Evolutionary conservation across 2,888 invertebrate genomes (phyloP).

Genomic region (Drosophila differens): DNA sequence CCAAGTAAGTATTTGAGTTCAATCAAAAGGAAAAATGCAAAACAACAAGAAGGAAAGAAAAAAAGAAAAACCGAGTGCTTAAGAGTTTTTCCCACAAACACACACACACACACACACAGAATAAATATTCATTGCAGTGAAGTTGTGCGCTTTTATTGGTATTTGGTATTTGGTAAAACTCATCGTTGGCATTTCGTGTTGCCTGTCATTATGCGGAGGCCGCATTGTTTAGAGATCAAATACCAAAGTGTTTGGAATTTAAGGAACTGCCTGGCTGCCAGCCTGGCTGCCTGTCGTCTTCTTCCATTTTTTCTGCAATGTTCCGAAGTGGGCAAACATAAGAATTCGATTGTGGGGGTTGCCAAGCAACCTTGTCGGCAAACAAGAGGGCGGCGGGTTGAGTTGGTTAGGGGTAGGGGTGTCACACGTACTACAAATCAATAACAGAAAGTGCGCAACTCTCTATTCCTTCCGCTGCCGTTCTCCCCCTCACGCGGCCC

Average conservation of each 20-base stretch:
- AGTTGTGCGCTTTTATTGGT: constrained; percentile 45
- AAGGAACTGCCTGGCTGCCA: constrained; percentile 41
- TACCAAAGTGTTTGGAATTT: constrained; percentile 77
- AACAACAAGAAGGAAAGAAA: constrained; percentile 17
- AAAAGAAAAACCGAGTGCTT: not conserved
- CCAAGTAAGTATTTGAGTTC: constrained; percentile 17
- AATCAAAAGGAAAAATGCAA: constrained; percentile 31
- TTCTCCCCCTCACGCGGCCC: not conserved
- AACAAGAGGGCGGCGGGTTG: not conserved
- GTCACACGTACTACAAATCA: constrained; percentile 65
- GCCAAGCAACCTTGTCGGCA: constrained; percentile 7
- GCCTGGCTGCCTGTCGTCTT: constrained; percentile 16
- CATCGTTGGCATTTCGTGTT: constrained; percentile 63
- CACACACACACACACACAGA: not conserved
- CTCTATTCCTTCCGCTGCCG: not conserved
- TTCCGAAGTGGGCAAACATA: constrained; percentile 21
- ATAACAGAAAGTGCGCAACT: constrained; percentile 56
- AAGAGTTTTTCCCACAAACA: not conserved
- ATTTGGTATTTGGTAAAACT: constrained; percentile 72
- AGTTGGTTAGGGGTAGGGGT: not conserved
- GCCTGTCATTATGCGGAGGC: constrained; percentile 71
- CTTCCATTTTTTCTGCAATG: constrained; percentile 14
- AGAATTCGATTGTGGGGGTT: constrained; percentile 46
- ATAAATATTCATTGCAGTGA: constrained; percentile 34
- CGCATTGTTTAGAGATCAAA: constrained; percentile 77